phyloP scores from a whole-genome alignment of 2,888 invertebrate genomes.

The Agapostemon virescens region DNA sequence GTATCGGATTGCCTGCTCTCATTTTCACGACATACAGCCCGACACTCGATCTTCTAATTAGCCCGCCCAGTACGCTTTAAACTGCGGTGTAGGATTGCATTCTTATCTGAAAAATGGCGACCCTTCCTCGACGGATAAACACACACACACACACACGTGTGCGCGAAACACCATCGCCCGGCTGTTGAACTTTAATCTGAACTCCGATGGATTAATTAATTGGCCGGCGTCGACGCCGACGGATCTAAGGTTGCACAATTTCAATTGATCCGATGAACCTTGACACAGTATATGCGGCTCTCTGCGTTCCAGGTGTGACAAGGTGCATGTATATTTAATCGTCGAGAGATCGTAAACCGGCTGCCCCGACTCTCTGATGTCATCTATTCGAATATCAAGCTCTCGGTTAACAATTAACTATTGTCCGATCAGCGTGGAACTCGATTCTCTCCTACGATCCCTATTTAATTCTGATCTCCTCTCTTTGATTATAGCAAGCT shows the following conservation, averaged over 20 bases:
- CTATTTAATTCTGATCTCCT: not conserved
- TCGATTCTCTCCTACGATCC: not conserved
- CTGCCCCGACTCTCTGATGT: slow-evolving; percentile 36
- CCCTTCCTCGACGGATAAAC: not conserved
- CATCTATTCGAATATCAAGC: slow-evolving; percentile 42
- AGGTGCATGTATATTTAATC: slow-evolving; percentile 40
- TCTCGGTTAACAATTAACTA: not conserved
- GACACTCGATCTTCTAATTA: slow-evolving; percentile 10
- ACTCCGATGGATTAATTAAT: slow-evolving; percentile 18
- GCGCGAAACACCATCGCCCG: not conserved
- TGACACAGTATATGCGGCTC: slow-evolving; percentile 45
- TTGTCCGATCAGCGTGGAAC: not conserved
- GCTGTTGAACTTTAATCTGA: not conserved
- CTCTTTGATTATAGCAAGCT: not conserved
- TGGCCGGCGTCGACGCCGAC: not conserved
- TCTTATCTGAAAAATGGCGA: not conserved
- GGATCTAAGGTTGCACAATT: slow-evolving; percentile 41
- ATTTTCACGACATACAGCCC: not conserved
- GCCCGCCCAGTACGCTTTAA: not conserved
- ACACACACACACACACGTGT: not conserved
- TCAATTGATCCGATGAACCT: slow-evolving; percentile 50
- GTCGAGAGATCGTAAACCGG: slow-evolving; percentile 21
- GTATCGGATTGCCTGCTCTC: not conserved
- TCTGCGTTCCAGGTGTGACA: slow-evolving; percentile 43
- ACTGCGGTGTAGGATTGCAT: not conserved